phyloP scores from a whole-genome alignment of 2,113 vertebrate species.

The Puffinus mauretanicus region DNA sequence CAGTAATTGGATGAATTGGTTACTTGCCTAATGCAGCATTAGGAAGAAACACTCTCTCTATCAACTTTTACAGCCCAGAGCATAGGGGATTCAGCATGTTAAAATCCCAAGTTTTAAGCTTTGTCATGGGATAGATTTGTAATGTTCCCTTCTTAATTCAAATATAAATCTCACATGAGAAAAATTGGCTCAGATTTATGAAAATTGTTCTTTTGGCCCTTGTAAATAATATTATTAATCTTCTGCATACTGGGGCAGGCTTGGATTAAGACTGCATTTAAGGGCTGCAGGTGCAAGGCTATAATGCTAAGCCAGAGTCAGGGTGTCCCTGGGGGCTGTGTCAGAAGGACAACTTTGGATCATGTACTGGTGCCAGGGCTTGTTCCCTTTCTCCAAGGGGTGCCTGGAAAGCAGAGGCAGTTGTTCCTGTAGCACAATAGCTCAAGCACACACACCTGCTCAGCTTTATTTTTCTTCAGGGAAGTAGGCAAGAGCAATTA shows the following conservation, averaged over 20 bases:
- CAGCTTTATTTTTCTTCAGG: constrained; percentile 30
- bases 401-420: constrained; percentile 32
- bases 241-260: background rate
- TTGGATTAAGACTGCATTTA: constrained; percentile 10
- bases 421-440: constrained; percentile 16
- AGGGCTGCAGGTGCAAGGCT: constrained; percentile 56
- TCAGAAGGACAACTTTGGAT: background rate
- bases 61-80: constrained; percentile 32
- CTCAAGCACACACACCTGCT: constrained; percentile 29
- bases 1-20: constrained; percentile 44
- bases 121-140: constrained; percentile 47
- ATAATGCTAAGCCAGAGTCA: background rate
- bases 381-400: constrained; percentile 27
- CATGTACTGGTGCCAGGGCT: background rate
- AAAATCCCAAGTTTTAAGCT: constrained; percentile 26
- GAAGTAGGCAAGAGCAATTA: constrained; percentile 29
- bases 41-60: background rate
- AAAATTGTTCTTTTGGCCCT: constrained; percentile 33
- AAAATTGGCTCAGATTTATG: constrained; percentile 12
- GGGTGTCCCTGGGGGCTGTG: background rate
- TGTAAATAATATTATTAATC: constrained; percentile 28
- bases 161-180: background rate
- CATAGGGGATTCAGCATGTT: constrained; percentile 6
- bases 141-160: constrained; percentile 30
- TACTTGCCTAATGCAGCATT: constrained; percentile 56